Evolutionary conservation across 2,113 vertebrate genomes (phyloP), one percentile per base, ranked within the genome.

Genomic region (Serinus canaria): DNA sequence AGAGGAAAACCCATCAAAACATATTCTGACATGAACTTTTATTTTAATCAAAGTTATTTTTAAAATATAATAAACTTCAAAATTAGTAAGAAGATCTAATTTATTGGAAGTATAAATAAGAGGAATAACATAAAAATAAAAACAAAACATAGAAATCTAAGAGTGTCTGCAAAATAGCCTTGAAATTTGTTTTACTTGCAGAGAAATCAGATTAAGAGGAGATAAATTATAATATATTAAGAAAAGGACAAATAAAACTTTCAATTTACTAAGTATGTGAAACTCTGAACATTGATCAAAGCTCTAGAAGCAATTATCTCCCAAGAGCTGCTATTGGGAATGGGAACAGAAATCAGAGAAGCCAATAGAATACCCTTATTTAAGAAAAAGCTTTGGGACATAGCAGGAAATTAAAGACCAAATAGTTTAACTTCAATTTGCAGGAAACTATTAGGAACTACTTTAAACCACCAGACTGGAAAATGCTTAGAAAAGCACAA

Each of bases 401-500:
- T 18, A 64, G 62, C 16, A 96, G 88, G 43, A 93, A 85, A 96
- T 87, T 90, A 83, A 73, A 72, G 73, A 91, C 52, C 66, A 90
- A 90, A 87, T 19, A 93, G 46, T 56, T 77, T 46, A 81, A 74
- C 47, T 92, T 74, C 18, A 89, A 50, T 89, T 93, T 85, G 63
- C 59, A 91, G 50, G 24, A 55, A 90, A 81, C 39, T 93, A 79
- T 91, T 82, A 90, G 37, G 63, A 77, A 49, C 15, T 69, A 83
- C 52, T 96, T 94, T 91, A 94, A 97, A 87, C 18, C 52, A 85
- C 31, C n/a, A 90, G 37, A 70, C 66, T 1, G 2, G 78, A 91
- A 95, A 94, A 94, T 80, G 41, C 58, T 87, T 91, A 87, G 28
- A 92, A 94, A 93, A 90, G 73, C 67, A 90, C 58, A 92, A 70